Evolutionary conservation across 2,888 invertebrate genomes (phyloP), one percentile per base, ranked within the genome.

Genomic region (Chymomyza fuscimana): DNA sequence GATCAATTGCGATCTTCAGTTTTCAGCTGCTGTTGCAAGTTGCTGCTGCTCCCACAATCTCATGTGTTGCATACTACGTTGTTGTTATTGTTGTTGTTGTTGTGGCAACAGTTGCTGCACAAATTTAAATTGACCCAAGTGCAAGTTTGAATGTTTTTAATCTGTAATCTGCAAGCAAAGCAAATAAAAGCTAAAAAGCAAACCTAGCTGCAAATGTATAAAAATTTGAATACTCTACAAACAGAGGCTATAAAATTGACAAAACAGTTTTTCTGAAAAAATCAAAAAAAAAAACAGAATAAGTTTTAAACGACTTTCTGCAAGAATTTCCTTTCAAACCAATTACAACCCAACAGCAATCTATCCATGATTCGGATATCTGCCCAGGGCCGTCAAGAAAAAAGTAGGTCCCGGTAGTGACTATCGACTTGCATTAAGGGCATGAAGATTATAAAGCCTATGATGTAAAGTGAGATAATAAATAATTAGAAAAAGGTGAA

Each of bases 61-160:
- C 52, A 64, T 78, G 70, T 86, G 78, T 74, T 74, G 83, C 50
- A 32, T 9, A 32, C 32, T 7, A 32, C 67, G 72, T 54, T 78
- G 78, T 70, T 75, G 86, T 60, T 74, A 82, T 64, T 74, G 73
- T 67, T 80, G 72, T 76, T 36, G 68, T 76, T 74, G 75, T 69
- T 67, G 25, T 50, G 16, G 63, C 63, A 67, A 79, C 79, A 80
- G 82, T 84, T 82, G 86, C 86, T 80, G 82, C 86, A 88, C 88
- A 86, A 88, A 86, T 86, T 86, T 86, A 86, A 86, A 86, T 88
- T 86, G 88, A 86, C 88, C 88, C 86, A 88, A 88, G 86, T 86
- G 88, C 87, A 86, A 86, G 79, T 86, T 88, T 82, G 79, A 80
- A 86, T 86, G 88, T 82, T 74, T 79, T 79, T 87, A 77, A 85